Evolutionary conservation across 2,888 invertebrate genomes (phyloP), one percentile per base, ranked within the genome.

Genomic region (Lasioglossum calceatum): DNA sequence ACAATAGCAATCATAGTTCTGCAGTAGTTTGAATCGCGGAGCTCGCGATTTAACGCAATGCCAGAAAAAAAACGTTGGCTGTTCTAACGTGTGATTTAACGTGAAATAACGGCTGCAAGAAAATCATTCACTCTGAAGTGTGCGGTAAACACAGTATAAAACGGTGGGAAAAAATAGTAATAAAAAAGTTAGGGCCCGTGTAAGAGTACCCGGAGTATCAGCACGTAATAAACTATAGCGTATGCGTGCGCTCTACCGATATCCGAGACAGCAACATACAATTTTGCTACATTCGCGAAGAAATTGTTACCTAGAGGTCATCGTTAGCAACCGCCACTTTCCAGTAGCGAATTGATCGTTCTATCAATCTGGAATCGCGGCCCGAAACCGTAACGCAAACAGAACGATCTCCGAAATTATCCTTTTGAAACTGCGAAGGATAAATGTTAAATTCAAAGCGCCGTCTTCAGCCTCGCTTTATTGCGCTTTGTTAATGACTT

Each of bases 241-340:
- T 77, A 73, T 44, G 78, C 81, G 81, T 76, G 84, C 75, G 58
- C 72, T 84, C 73, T 78, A 67, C 83, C 83, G 88, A 86, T 89
- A 64, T 83, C 85, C 72, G 84, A 77, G 79, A 71, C 73, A 73
- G 82, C 67, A 89, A 80, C 88, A 86, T 92, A 90, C 90, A 91
- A 89, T 92, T 92, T 91, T 88, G 76, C 87, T 88, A 87, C 89
- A 89, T 90, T 92, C 86, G 85, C 89, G 88, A 88, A 88, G 89
- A 92, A 87, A 89, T 89, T 85, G 89, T 86, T 85, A 76, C 84
- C 84, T 84, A 82, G 77, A 83, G 86, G 85, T 79, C 73, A 75
- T 79, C 80, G 79, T 85, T 72, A 81, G 81, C 72, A 74, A 78
- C 67, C 58, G 58, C 72, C 77, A 73, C 84, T 77, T 80, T 76